Conservation (phyloP, 2,113 vertebrate species). For the Dipodomys spectabilis region DNA sequence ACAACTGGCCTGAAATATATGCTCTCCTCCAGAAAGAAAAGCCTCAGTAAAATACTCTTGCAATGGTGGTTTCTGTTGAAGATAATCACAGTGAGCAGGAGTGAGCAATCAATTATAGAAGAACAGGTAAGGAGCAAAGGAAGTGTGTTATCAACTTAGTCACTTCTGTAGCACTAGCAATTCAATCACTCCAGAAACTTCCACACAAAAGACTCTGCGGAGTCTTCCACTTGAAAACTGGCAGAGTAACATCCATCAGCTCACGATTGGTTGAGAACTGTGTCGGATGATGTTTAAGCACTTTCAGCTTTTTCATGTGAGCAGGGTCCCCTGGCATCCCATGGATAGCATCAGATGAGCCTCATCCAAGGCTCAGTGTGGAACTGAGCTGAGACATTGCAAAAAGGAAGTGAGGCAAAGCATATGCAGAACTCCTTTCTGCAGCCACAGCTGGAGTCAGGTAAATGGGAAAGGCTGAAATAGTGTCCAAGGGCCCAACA, state of each 20-base stretch:
- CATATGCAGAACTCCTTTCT: too few relatives aligned
- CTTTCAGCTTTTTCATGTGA: not conserved
- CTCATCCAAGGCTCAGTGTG: too few relatives aligned
- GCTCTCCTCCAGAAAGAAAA: not conserved
- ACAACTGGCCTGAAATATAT: not conserved
- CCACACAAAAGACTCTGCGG: not conserved
- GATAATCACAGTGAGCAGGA: not conserved
- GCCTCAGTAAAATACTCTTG: not conserved
- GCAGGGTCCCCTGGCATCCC: too few relatives aligned
- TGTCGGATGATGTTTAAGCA: not conserved
- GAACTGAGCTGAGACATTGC: not conserved
- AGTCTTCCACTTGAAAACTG: not conserved
- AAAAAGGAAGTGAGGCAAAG: not conserved
- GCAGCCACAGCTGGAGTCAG: not conserved
- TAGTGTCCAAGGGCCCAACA: not conserved
- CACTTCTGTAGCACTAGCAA: not conserved
- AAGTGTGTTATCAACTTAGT: not conserved
- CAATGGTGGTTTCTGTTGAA: not conserved
- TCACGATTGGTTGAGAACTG: not conserved
- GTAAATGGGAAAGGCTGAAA: not conserved
- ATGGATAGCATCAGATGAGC: not conserved
- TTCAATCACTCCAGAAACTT: constrained; percentile 6
- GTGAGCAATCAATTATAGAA: not conserved
- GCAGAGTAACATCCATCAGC: not conserved
- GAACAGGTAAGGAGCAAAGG: not conserved